These are phyloP conservation scores for Muscicapa comitata DNA, from an alignment of 2,797 vertebrate species.

Conservation along the genomic window DNA sequence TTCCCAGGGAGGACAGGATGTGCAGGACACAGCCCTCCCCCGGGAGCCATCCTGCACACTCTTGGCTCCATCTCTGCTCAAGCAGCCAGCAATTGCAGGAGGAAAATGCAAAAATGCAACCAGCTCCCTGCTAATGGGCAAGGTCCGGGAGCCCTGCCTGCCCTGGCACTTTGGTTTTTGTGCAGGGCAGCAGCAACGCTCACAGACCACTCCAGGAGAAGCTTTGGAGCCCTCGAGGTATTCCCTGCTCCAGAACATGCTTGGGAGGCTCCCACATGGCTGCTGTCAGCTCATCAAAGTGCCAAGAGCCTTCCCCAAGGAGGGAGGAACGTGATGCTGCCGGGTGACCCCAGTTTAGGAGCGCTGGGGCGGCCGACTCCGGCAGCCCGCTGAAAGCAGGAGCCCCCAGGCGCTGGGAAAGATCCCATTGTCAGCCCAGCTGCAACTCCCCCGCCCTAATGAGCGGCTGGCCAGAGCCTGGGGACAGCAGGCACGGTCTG, in stretches of 20 bases:
- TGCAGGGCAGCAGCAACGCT: not conserved
- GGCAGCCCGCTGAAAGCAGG: not conserved
- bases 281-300: not conserved
- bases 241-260: not conserved
- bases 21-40: not conserved
- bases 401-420: not conserved
- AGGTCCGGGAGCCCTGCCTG: not conserved
- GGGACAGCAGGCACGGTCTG: not conserved
- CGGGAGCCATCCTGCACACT: not conserved
- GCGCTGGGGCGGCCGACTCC: fast-evolving
- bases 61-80: not conserved
- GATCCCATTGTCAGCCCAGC: conserved; percentile 19
- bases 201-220: fast-evolving
- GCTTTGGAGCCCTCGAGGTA: fast-evolving
- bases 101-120: not conserved
- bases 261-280: fast-evolving
- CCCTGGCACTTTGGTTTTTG: not conserved
- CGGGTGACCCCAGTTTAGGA: fast-evolving
- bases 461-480: not conserved
- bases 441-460: not conserved
- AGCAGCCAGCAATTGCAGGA: not conserved
- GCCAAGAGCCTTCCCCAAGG: not conserved
- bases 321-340: not conserved
- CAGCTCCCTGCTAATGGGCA: not conserved
- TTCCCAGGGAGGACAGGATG: not conserved